Evolutionary conservation across 2,113 vertebrate species (phyloP).

Genomic region (Podiceps cristatus): DNA sequence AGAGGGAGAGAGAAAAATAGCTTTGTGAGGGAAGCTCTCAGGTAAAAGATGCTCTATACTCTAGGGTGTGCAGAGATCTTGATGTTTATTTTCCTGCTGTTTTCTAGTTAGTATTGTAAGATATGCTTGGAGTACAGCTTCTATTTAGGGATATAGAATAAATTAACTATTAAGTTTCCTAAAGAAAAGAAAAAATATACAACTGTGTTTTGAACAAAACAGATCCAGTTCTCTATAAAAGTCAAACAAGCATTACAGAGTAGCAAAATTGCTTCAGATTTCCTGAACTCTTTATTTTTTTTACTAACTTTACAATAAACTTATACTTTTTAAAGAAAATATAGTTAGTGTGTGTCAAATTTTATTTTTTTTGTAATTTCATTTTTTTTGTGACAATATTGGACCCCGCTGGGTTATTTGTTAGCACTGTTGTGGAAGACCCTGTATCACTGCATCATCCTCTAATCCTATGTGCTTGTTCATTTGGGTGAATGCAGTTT

Average conservation of each 20-base stretch:
- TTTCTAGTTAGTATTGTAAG: neutral
- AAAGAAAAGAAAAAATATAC: neutral
- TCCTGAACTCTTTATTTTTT: neutral
- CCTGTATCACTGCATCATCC: neutral
- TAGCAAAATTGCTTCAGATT: neutral
- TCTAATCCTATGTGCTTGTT: neutral
- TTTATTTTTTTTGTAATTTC: neutral
- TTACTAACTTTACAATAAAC: neutral
- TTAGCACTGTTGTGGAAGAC: neutral
- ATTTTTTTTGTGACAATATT: neutral
- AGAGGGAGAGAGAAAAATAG: neutral
- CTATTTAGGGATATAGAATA: neutral
- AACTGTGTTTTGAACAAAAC: neutral
- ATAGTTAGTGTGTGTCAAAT: fast-evolving
- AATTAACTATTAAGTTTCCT: neutral
- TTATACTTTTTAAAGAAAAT: neutral
- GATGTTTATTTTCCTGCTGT: neutral
- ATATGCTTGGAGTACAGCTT: neutral
- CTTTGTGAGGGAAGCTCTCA: neutral
- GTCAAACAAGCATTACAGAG: neutral
- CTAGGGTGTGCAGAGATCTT: neutral
- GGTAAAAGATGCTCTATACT: neutral
- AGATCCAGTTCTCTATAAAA: neutral
- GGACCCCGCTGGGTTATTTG: neutral
- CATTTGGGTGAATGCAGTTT: neutral